Percentiles rank a stretch among this genome's conserved stretches.
Evolutionary conservation across 2,797 vertebrate genomes (phyloP).

Genomic region (Atherinosoma microstoma): DNA sequence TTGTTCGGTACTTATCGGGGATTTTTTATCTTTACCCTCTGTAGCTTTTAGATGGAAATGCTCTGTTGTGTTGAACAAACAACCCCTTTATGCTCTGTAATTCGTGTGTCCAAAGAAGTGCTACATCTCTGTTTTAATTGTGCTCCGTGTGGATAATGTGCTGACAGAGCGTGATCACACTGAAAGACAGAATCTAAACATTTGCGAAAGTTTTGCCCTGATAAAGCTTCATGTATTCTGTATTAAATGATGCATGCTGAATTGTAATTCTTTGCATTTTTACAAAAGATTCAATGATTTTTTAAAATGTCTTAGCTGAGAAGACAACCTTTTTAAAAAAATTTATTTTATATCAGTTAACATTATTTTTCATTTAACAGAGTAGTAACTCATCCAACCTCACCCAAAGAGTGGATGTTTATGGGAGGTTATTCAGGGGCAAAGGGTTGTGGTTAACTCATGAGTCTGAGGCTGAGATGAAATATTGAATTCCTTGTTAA

Average conservation of each 20-base stretch:
- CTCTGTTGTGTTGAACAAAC: slow-evolving; percentile 61
- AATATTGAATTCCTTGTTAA: slow-evolving; percentile 23
- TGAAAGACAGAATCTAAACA: slow-evolving; percentile 4
- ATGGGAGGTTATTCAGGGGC: slow-evolving; percentile 11
- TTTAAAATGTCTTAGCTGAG: neutral
- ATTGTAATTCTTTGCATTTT: too few species aligned
- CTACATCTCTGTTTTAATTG: slow-evolving; percentile 52
- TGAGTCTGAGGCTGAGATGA: slow-evolving; percentile 8
- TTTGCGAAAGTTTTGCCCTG: neutral
- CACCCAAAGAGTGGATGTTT: neutral
- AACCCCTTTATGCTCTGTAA: slow-evolving; percentile 51
- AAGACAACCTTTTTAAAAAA: neutral
- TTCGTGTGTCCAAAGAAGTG: slow-evolving; percentile 52
- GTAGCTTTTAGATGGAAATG: slow-evolving; percentile 27
- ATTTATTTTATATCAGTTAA: neutral
- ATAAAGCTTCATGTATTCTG: too few species aligned
- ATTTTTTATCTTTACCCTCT: neutral
- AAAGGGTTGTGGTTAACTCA: slow-evolving; percentile 8
- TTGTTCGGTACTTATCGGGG: slow-evolving; percentile 6
- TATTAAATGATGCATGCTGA: too few species aligned
- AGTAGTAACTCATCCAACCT: neutral
- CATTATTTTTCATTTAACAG: neutral
- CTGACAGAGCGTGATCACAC: slow-evolving; percentile 24
- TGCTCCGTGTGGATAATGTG: slow-evolving; percentile 28
- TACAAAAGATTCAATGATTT: too few species aligned